phyloP scores from a whole-genome alignment of 2,888 invertebrate species.

The Amphipoea lucens region DNA sequence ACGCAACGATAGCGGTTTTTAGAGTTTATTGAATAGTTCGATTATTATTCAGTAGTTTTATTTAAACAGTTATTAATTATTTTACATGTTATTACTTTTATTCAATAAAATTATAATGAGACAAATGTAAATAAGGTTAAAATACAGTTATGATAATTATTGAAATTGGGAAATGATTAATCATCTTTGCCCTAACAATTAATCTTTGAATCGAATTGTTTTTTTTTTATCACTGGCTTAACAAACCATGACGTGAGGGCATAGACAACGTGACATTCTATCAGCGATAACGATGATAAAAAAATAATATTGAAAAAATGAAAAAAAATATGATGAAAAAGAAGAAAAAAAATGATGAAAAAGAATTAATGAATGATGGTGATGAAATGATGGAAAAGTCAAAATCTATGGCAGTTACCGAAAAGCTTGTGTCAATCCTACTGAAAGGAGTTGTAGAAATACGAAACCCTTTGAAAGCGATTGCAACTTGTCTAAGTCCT shows the following conservation, averaged over 20 bases:
- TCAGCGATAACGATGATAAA: background rate
- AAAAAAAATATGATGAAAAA: too few relatives aligned
- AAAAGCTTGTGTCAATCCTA: background rate
- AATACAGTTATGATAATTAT: background rate
- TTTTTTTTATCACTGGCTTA: background rate
- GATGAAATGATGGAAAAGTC: background rate
- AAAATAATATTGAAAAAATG: too few relatives aligned
- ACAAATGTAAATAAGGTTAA: background rate
- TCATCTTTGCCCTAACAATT: background rate
- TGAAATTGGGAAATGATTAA: background rate
- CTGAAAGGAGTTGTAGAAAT: background rate
- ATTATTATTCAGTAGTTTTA: background rate
- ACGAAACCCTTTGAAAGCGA: background rate
- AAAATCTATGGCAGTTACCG: background rate
- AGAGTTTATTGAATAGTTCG: background rate
- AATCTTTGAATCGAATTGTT: background rate
- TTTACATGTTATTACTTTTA: background rate
- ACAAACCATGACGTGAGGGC: too few relatives aligned
- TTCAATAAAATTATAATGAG: background rate
- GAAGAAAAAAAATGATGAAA: too few relatives aligned
- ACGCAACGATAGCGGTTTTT: background rate
- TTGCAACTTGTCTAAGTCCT: background rate
- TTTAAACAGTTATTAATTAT: background rate
- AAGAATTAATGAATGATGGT: too few relatives aligned
- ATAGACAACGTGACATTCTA: background rate